These are phyloP conservation scores for Oryzias melastigma DNA, from an alignment of 2,113 vertebrate species.

Conservation along the genomic window DNA sequence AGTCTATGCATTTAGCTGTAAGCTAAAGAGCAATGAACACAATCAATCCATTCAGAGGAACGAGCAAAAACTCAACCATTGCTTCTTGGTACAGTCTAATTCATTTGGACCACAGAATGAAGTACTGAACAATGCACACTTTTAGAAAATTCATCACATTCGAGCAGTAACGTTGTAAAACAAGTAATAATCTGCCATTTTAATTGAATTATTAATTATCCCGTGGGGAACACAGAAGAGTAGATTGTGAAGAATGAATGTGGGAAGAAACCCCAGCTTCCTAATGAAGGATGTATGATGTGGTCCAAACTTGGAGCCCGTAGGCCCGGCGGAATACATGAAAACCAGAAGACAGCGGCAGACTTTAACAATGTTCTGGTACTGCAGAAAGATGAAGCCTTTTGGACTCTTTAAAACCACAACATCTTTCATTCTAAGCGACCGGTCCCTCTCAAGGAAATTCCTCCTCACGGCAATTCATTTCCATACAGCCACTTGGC, in stretches of 20 bases:
- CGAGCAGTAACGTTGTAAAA: neutral
- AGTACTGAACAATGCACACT: neutral
- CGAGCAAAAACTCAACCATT: constrained; percentile 21
- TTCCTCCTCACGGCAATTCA: constrained; percentile 53
- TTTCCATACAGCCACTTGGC: constrained; percentile 45
- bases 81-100: constrained; percentile 36
- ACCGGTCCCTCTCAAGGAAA: constrained; percentile 62
- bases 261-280: constrained; percentile 26
- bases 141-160: neutral
- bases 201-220: constrained; percentile 2
- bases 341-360: constrained; percentile 53
- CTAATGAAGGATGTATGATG: constrained; percentile 33
- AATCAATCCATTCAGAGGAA: constrained; percentile 19
- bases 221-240: constrained; percentile 24
- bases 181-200: neutral
- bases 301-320: constrained; percentile 41
- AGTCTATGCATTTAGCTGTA: constrained; percentile 10
- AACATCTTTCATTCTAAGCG: constrained; percentile 64
- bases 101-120: constrained; percentile 25
- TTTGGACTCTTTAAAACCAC: constrained; percentile 53
- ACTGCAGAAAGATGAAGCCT: constrained; percentile 36
- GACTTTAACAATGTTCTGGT: constrained; percentile 48
- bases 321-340: constrained; percentile 45
- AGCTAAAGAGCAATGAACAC: constrained; percentile 4
- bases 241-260: constrained; percentile 39